phyloP scores from a whole-genome alignment of 2,797 vertebrate species.

The Agapornis canus region DNA sequence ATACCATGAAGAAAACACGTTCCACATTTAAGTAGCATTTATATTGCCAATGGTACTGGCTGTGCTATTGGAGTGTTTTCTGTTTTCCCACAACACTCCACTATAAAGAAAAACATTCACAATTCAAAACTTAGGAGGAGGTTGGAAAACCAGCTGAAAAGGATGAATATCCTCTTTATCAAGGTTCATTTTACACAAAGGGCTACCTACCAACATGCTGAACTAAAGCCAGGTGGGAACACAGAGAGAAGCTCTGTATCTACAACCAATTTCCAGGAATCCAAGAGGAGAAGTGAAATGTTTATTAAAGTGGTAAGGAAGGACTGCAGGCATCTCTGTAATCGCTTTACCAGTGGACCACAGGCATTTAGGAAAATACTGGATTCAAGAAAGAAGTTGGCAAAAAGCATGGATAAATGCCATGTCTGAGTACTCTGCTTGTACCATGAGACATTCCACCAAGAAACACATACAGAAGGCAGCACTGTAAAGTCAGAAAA shows the following conservation, averaged over 20 bases:
- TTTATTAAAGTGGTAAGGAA: neutral
- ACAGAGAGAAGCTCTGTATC: conserved; percentile 18
- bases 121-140: neutral
- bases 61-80: neutral
- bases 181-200: neutral
- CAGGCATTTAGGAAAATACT: conserved; percentile 20
- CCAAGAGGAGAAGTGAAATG: neutral
- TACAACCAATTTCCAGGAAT: conserved; percentile 32
- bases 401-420: neutral
- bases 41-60: neutral
- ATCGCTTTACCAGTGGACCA: conserved; percentile 33
- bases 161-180: conserved; percentile 38
- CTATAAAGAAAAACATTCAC: neutral
- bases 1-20: neutral
- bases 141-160: neutral
- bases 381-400: neutral
- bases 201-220: neutral
- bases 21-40: conserved; percentile 20
- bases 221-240: neutral
- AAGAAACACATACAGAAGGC: neutral
- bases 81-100: neutral
- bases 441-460: neutral
- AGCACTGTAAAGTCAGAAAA: neutral
- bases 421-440: neutral
- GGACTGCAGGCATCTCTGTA: neutral